Percentiles rank a stretch among this genome's conserved stretches.
Conservation (phyloP, 92 coral and sea anemone species). For the Metridium senile region DNA sequence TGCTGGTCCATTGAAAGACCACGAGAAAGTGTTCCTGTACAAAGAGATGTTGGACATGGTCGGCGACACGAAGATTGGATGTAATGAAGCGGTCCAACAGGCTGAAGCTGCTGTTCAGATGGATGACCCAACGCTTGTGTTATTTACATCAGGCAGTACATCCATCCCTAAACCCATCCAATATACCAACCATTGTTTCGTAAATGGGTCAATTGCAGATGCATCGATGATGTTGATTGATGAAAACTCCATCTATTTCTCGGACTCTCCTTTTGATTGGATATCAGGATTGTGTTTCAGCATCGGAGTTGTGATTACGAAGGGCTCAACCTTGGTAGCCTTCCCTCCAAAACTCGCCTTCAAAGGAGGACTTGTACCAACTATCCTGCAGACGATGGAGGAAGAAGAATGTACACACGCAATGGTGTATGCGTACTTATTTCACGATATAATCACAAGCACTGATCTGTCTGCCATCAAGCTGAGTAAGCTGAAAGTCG, state of each 20-base stretch:
- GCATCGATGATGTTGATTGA: slow-evolving; percentile 33
- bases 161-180: slow-evolving; percentile 43
- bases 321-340: slow-evolving; percentile 45
- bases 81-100: not conserved
- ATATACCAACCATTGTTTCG: slow-evolving; percentile 43
- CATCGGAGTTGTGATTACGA: slow-evolving; percentile 22
- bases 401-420: slow-evolving; percentile 56
- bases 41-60: slow-evolving; percentile 11
- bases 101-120: slow-evolving; percentile 16
- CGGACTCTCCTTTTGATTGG: slow-evolving; percentile 53
- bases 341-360: slow-evolving; percentile 47
- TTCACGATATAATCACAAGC: slow-evolving; percentile 33
- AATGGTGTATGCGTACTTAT: slow-evolving; percentile 27
- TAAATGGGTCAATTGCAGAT: slow-evolving; percentile 23
- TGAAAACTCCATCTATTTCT: slow-evolving; percentile 26
- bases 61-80: not conserved
- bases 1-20: not conserved
- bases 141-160: slow-evolving; percentile 57
- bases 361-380: slow-evolving; percentile 30
- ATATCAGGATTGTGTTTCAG: slow-evolving; percentile 30
- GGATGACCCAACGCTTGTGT: slow-evolving; percentile 24
- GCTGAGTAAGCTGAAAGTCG: slow-evolving; percentile 10
- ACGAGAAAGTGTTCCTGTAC: slow-evolving; percentile 10
- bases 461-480: slow-evolving; percentile 2
- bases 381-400: slow-evolving; percentile 28